A percentile compares a stretch with the other conserved stretches of the same genome.
phyloP scores from a whole-genome alignment of 2,113 vertebrate genomes.

The Agapornis roseicollis region DNA sequence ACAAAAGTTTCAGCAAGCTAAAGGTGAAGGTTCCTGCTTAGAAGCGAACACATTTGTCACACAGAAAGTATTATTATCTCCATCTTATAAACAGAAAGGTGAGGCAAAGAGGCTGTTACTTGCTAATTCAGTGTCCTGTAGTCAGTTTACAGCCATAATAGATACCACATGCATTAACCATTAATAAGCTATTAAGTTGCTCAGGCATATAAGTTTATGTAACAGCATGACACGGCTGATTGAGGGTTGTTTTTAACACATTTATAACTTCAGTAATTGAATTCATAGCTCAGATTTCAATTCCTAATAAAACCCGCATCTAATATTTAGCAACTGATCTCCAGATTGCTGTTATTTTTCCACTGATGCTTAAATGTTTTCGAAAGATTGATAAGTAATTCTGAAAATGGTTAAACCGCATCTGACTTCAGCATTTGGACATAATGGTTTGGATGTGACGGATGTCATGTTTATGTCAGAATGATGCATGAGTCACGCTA shows the following conservation, averaged over 20 bases:
- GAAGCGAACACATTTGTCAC: background rate
- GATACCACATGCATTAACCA: background rate
- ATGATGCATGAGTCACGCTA: slow-evolving; percentile 48
- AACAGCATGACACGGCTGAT: background rate
- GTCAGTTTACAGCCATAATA: background rate
- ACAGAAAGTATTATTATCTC: background rate
- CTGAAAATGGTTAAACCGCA: slow-evolving; percentile 5
- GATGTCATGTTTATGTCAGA: slow-evolving; percentile 52
- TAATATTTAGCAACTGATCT: background rate
- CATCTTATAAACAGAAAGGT: background rate
- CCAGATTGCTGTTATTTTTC: slow-evolving; percentile 7
- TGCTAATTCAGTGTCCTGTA: background rate
- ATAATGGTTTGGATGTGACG: background rate
- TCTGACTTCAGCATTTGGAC: slow-evolving; percentile 28
- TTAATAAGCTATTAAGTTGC: background rate
- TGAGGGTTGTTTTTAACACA: background rate
- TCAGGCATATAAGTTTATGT: background rate
- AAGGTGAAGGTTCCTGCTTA: background rate
- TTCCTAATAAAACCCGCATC: background rate
- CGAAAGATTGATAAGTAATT: slow-evolving; percentile 18
- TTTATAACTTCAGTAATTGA: background rate
- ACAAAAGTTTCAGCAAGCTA: background rate
- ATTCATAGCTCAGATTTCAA: background rate
- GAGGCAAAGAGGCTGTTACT: background rate
- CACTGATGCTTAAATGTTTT: background rate